Base-by-base conservation (phyloP, 37 sponge, comb jelly and placozoan genomes). In the Crambe crambe region DNA sequence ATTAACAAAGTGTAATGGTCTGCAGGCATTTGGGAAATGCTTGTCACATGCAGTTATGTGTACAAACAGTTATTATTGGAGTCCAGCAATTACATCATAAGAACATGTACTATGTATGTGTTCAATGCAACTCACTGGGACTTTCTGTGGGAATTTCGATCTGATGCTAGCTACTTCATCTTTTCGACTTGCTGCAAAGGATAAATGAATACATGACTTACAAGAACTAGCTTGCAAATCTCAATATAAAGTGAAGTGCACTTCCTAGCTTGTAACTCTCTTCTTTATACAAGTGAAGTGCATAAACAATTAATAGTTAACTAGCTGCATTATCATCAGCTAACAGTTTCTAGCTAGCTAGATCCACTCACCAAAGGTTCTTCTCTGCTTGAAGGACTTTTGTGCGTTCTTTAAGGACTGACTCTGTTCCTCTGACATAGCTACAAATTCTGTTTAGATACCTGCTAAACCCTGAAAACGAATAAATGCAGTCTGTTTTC, bases 131-230 rank as follows among this genome's bases (percentile, higher is more conserved):
- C 91, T 93, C 83, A 96, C 99, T 18, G 99, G 99, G 2, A 96
- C 92, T 94, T 98, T 98, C 64, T 89, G 90, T 8, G 99, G 99
- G 72, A 95, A 96, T 75, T 98, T 98, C 43, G 89, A 54, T 66
- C 99, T 91, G 56, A 98, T 98, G 80, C 91, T 96, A 22, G 86
- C 86, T 23, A 96, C 99, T 67, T 98, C 99, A 56, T 91, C 90
- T 74, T 89, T 89, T 41, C 99, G 69, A 87, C 95, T 96, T 23
- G 90, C 99, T 98, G 84, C 18, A 88, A 20, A 58, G n/a, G n/a
- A n/a, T n/a, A n/a, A n/a, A n/a, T n/a, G n/a, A n/a, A n/a, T n/a
- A n/a, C n/a, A n/a, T n/a, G n/a, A n/a, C n/a, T n/a, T n/a, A n/a
- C n/a, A n/a, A n/a, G n/a, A n/a, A n/a, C n/a, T n/a, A n/a, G n/a